These are phyloP conservation scores for Cosmia trapezina DNA, from an alignment of 2,888 invertebrate genomes.

Conservation along the genomic window DNA sequence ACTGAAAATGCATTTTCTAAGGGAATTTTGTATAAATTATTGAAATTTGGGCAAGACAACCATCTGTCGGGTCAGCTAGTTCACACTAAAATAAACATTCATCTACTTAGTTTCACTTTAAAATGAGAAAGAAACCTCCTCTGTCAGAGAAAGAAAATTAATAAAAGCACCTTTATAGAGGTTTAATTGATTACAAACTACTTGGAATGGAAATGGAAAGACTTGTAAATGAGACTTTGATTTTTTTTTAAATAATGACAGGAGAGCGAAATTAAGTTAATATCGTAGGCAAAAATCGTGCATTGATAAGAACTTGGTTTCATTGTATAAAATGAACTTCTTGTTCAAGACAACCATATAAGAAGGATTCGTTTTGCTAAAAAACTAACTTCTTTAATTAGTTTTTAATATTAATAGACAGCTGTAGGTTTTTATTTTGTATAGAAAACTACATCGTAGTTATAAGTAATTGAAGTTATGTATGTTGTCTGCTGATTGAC, in stretches of 20 bases:
- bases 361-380: neutral
- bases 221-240: slow-evolving; percentile 6
- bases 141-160: slow-evolving; percentile 13
- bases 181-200: slow-evolving; percentile 16
- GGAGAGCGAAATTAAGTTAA: neutral
- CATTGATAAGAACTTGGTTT: neutral
- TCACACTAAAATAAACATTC: neutral
- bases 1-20: neutral
- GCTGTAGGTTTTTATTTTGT: neutral
- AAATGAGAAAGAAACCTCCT: slow-evolving; percentile 16
- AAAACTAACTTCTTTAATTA: too few relatives aligned
- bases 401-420: too few relatives aligned
- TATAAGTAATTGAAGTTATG: too few relatives aligned
- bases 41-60: neutral
- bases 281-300: neutral
- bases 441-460: neutral
- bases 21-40: neutral
- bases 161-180: slow-evolving; percentile 15
- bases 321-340: neutral
- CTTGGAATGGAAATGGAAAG: slow-evolving; percentile 29
- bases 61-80: too few relatives aligned
- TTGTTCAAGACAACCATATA: neutral
- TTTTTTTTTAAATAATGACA: neutral
- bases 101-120: slow-evolving; percentile 3
- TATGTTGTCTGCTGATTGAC: neutral